Percentiles rank a stretch among this genome's conserved stretches.
Conservation (phyloP, 2,113 vertebrate genomes). For the Sigmodon hispidus region DNA sequence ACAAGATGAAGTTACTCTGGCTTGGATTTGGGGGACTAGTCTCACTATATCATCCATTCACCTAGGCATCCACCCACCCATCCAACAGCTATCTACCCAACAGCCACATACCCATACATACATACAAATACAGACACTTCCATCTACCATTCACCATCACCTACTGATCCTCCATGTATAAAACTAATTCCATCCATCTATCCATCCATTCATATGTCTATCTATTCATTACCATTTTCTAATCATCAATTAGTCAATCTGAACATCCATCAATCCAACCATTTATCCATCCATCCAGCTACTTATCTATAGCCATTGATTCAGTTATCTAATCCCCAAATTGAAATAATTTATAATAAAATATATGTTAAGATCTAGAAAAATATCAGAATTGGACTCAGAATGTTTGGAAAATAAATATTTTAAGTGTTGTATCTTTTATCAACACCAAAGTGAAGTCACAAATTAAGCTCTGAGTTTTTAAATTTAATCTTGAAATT, state of each 20-base stretch:
- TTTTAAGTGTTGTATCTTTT: neutral
- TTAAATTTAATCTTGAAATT: neutral
- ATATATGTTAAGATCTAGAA: neutral
- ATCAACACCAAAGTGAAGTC: neutral
- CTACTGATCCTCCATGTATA: too few species aligned
- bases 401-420: neutral
- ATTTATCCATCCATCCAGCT: too few species aligned
- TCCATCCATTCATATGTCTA: accelerated
- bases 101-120: too few species aligned
- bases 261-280: neutral
- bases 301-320: too few species aligned
- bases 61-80: neutral
- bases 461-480: neutral
- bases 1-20: neutral
- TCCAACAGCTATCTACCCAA: too few species aligned
- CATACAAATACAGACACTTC: too few species aligned
- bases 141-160: neutral
- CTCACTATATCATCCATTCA: neutral
- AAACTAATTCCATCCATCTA: too few species aligned
- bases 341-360: neutral
- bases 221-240: too few species aligned
- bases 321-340: neutral
- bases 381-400: neutral
- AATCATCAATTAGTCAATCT: too few species aligned
- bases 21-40: neutral